phyloP scores from a whole-genome alignment of 2,797 vertebrate genomes.

The Myoxocephalus aenaeus region DNA sequence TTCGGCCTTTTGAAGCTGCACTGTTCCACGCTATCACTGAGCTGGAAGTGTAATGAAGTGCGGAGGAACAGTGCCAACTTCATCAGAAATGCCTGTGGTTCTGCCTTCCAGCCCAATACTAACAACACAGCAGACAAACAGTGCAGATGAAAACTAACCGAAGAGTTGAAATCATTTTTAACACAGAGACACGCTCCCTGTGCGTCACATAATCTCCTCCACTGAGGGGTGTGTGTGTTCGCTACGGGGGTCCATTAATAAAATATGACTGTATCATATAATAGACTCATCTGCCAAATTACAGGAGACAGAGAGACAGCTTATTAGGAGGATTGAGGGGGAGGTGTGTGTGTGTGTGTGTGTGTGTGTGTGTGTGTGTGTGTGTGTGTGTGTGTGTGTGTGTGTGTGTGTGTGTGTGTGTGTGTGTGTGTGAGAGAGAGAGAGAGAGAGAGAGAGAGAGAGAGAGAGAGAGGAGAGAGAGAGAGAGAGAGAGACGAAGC shows the following conservation, averaged over 20 bases:
- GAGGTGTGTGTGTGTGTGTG: conserved; percentile 53
- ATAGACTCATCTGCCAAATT: conserved; percentile 84
- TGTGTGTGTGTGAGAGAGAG: conserved; percentile 5
- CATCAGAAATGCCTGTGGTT: conserved; percentile 66
- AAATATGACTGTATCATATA: conserved; percentile 84
- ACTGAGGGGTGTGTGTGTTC: conserved; percentile 77
- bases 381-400: conserved; percentile 1
- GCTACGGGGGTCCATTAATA: conserved; percentile 81
- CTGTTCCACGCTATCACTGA: conserved; percentile 49
- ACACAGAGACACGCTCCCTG: conserved; percentile 69
- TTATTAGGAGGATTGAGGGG: conserved; percentile 79
- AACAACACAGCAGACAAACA: conserved; percentile 57
- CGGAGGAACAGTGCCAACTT: conserved; percentile 67
- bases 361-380: background rate
- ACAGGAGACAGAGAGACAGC: conserved; percentile 82
- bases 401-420: conserved; percentile 8
- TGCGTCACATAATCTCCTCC: conserved; percentile 79
- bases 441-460: background rate
- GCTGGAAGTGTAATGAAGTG: conserved; percentile 71
- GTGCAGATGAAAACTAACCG: conserved; percentile 62
- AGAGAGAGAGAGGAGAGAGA: conserved; percentile 13
- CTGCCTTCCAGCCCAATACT: conserved; percentile 58
- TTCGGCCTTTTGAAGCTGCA: conserved; percentile 55
- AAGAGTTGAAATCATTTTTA: conserved; percentile 74
- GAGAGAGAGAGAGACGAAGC: conserved; percentile 40